phyloP scores from a whole-genome alignment of 2,888 invertebrate genomes.

The Deilephila elpenor region DNA sequence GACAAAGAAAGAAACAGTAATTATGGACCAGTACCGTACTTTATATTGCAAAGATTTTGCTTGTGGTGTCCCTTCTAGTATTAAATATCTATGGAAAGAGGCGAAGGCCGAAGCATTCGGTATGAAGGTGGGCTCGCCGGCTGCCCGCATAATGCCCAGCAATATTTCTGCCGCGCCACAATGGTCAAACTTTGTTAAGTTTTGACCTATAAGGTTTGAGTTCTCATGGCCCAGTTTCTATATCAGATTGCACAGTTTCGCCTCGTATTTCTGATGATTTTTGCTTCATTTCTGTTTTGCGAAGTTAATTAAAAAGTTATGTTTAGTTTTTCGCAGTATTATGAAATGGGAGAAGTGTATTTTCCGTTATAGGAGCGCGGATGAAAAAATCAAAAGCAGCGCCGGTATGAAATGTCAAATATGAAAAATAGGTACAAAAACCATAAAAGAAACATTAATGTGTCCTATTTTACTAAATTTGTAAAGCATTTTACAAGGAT shows the following conservation, averaged over 20 bases:
- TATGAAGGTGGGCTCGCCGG: not conserved
- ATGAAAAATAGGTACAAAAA: too few relatives aligned
- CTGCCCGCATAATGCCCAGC: not conserved
- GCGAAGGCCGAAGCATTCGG: not conserved
- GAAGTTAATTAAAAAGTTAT: slow-evolving; percentile 7
- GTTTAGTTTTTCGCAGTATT: slow-evolving; percentile 2
- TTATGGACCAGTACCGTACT: too few relatives aligned
- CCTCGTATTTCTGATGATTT: slow-evolving; percentile 35
- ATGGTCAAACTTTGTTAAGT: slow-evolving; percentile 57
- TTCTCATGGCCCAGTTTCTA: slow-evolving; percentile 49
- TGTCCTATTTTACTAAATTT: too few relatives aligned
- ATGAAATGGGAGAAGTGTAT: not conserved
- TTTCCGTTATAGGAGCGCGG: not conserved
- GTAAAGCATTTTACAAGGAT: too few relatives aligned
- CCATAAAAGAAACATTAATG: too few relatives aligned
- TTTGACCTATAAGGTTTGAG: slow-evolving; percentile 55
- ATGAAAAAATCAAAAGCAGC: too few relatives aligned
- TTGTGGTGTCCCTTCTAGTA: too few relatives aligned
- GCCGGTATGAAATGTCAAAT: too few relatives aligned
- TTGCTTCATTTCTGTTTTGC: slow-evolving; percentile 27
- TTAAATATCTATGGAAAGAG: too few relatives aligned
- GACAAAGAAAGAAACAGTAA: too few relatives aligned
- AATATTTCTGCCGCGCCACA: slow-evolving; percentile 60
- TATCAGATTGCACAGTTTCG: slow-evolving; percentile 39
- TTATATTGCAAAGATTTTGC: too few relatives aligned